Evolutionary conservation across 2,113 vertebrate genomes (phyloP).

Genomic region (Amblyornis subalaris): DNA sequence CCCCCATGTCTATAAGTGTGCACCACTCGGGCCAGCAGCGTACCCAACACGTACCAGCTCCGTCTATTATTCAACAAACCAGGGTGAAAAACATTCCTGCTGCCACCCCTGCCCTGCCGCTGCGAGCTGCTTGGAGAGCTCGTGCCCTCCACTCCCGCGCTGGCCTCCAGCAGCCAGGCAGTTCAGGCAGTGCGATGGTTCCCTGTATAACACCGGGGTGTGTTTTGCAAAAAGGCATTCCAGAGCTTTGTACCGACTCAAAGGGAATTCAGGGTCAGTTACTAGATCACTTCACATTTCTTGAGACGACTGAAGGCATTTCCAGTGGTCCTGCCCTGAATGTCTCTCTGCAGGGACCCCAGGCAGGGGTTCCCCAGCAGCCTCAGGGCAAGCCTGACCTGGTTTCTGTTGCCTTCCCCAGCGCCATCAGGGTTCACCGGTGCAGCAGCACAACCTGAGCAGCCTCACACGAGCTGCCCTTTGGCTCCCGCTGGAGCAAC

Average conservation of each 20-base stretch:
- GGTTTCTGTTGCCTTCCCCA: not conserved
- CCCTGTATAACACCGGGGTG: accelerated
- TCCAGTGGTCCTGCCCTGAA: not conserved
- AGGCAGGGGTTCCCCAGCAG: not conserved
- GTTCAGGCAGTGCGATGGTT: accelerated
- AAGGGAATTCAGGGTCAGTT: not conserved
- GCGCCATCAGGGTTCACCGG: not conserved
- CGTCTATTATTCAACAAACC: not conserved
- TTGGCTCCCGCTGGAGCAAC: not conserved
- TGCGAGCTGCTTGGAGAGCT: accelerated
- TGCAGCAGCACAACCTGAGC: not conserved
- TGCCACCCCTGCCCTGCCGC: not conserved
- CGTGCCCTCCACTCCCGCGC: not conserved
- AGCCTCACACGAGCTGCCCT: accelerated
- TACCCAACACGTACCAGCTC: accelerated
- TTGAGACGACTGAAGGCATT: not conserved
- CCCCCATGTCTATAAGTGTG: accelerated
- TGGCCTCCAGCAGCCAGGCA: not conserved
- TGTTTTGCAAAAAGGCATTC: not conserved
- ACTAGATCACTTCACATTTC: not conserved
- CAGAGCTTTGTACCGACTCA: not conserved
- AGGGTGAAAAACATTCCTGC: not conserved
- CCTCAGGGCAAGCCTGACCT: not conserved
- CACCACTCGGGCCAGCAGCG: accelerated
- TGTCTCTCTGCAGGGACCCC: not conserved